Evolutionary conservation across 2,888 invertebrate species (phyloP), one percentile per base, ranked within the genome.

Genomic region (Rhimphoctona megacephalus): DNA sequence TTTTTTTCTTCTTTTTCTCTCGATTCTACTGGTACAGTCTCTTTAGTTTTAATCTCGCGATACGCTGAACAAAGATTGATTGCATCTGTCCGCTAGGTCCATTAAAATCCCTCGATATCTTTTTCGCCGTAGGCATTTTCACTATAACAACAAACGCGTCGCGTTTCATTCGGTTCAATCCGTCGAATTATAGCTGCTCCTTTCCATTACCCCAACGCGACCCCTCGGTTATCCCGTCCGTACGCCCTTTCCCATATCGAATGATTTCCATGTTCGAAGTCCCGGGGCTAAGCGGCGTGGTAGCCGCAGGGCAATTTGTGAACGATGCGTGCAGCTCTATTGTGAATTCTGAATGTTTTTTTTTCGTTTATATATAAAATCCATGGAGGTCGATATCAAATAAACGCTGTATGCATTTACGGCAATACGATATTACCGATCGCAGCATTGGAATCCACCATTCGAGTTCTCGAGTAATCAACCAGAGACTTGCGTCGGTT

Each of bases 161-260:
- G 30, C 14, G 46, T 85, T 85, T 82, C 81, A 66, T 82, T 78
- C 74, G 72, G 85, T 85, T 80, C 64, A 82, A 85, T 83, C 76
- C 81, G 66, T 36, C 79, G 76, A 79, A 79, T 82, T 76, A 83
- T 76, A 73, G 64, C 49, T 64, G 64, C 64, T 74, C 49, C 67
- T 54, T 72, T 72, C 64, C 52, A 66, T 80, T 72, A 61, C 64
- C 64, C 39, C 61, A 30, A 14, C 25, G 54, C 52, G 19, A 54
- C n/a, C 61, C 43, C 74, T 69, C 39, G 33, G 43, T 64, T 52
- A 69, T 54, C 33, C 70, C 33, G 57, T 49, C 36, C 64, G 19
- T 69, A n/a, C 73, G 66, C 61, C 67, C 22, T 74, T 69, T 36
- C 49, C 64, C 76, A 52, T 70, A 70, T 85, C 61, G 70, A 70